Evolutionary conservation across 2,113 vertebrate species (phyloP).

Genomic region (Nothocercus nigrocapillus): DNA sequence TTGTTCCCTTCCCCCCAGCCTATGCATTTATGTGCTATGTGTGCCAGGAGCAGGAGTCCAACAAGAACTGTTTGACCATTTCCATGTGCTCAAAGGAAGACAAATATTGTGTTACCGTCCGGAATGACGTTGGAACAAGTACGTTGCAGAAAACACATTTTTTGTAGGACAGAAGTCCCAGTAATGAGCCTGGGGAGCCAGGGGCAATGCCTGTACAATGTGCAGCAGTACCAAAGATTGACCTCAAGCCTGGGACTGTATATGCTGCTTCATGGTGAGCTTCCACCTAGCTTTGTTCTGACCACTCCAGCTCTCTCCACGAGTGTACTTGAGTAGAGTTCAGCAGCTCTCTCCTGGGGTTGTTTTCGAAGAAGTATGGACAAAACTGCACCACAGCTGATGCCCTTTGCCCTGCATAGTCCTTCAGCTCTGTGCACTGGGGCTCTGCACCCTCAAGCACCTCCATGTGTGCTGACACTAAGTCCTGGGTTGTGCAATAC

Average conservation of each 20-base stretch:
- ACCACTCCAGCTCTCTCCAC: background rate
- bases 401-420: background rate
- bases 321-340: too few relatives aligned
- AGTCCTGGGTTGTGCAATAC: background rate
- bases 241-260: background rate
- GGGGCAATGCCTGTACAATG: background rate
- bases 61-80: slow-evolving; percentile 59
- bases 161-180: background rate
- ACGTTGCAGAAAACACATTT: background rate
- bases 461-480: background rate
- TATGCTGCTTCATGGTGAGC: accelerated
- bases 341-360: background rate
- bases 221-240: background rate
- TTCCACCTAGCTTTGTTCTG: background rate
- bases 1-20: background rate
- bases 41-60: slow-evolving; percentile 55
- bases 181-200: background rate
- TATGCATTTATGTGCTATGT: slow-evolving; percentile 53
- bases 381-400: background rate
- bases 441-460: background rate
- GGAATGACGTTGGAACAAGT: background rate
- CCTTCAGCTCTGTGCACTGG: background rate
- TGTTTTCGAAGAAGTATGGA: background rate
- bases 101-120: slow-evolving; percentile 38
- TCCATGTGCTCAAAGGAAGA: slow-evolving; percentile 48